Evolutionary conservation across 2,113 vertebrate genomes (phyloP), one percentile per base, ranked within the genome.

Genomic region (Triplophysa siluroides): DNA sequence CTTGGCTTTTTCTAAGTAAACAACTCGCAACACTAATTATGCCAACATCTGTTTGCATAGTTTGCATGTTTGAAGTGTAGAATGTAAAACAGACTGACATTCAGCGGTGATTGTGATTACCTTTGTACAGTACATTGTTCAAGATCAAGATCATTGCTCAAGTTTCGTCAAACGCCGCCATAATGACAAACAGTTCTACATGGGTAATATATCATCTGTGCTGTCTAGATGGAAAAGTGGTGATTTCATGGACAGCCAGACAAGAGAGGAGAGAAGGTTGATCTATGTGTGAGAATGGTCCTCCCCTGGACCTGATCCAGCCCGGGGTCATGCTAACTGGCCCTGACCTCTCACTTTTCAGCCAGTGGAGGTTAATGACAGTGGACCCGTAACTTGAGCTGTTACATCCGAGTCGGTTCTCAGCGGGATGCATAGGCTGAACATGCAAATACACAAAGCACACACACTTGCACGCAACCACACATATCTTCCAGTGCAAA

Each of bases 321-420:
- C 79, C 84, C 58, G 29, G 41, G 81, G 79, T 81, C 84, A 43
- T 81, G 71, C 79, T 72, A 79, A 71, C 77, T 72, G 52, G 73
- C 66, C 82, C 67, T 79, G 76, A 83, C 79, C 84, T 79, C 41
- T 79, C 62, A 79, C 82, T 77, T 73, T 63, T 16, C 43, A 76
- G 77, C 54, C 63, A 81, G 73, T 58, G 72, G 77, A 83, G 79
- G 80, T 81, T 83, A 86, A 86, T 83, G 82, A 81, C 54, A 63
- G 76, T 24, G 76, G 81, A 72, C 79, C 54, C 56, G 82, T 81
- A 86, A 86, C 67, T 78, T 33, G 76, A 86, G 79, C 76, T 23
- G 76, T 81, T 78, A 77, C 79, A 85, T 77, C 81, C 84, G 66
- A 71, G 64, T 77, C 66, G 16, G 4, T 33, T 70, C 65, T 78